phyloP scores from a whole-genome alignment of 1,140 invertebrate genomes.

The Dryas iulia region DNA sequence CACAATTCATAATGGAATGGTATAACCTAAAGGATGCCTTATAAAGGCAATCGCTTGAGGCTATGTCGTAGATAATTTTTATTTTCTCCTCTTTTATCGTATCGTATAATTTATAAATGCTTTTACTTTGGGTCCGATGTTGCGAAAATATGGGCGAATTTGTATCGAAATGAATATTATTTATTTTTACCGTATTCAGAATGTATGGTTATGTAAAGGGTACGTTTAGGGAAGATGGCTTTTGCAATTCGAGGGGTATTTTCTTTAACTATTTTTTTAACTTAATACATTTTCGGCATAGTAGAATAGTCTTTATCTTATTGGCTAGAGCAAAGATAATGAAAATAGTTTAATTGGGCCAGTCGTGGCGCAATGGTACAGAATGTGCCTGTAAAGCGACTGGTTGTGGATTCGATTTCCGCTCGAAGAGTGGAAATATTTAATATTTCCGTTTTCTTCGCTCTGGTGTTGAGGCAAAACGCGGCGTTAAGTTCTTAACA shows the following conservation, averaged over 20 bases:
- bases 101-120: slow-evolving; percentile 32
- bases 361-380: no score
- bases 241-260: not conserved
- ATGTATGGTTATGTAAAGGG: not conserved
- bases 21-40: slow-evolving; percentile 10
- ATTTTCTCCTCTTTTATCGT: slow-evolving; percentile 21
- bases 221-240: not conserved
- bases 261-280: no score
- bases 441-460: no score
- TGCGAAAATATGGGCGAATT: not conserved
- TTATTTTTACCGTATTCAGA: not conserved
- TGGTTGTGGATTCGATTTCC: no score
- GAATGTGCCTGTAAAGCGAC: no score
- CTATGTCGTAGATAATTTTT: slow-evolving; percentile 22
- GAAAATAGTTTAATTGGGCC: no score
- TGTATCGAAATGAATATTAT: not conserved
- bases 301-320: no score
- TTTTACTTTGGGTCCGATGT: slow-evolving; percentile 16
- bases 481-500: no score
- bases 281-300: no score
- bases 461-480: no score
- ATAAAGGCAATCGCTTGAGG: slow-evolving; percentile 19
- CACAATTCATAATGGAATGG: slow-evolving; percentile 10
- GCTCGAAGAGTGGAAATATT: no score
- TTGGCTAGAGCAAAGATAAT: no score